Evolutionary conservation across 2,888 invertebrate genomes (phyloP).

Genomic region (Allygus modestus): DNA sequence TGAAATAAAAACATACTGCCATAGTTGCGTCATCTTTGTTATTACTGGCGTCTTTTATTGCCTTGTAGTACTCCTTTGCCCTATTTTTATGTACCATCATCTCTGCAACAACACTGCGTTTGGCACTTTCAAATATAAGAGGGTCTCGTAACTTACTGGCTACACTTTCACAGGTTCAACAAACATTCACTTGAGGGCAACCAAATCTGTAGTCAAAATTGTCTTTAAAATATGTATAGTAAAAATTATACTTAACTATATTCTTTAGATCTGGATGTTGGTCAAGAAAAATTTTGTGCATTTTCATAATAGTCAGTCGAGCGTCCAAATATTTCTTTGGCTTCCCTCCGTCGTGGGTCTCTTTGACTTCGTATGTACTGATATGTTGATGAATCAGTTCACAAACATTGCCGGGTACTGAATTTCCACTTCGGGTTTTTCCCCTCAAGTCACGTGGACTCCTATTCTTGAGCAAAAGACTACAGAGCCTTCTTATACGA

Average conservation of each 20-base stretch:
- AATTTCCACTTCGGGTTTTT: slow-evolving; percentile 58
- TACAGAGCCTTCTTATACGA: slow-evolving; percentile 39
- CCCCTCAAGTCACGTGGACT: slow-evolving; percentile 56
- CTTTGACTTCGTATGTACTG: slow-evolving; percentile 54
- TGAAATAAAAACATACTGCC: slow-evolving; percentile 65
- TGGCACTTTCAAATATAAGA: slow-evolving; percentile 65
- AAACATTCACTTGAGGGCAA: slow-evolving; percentile 69
- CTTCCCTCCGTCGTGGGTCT: slow-evolving; percentile 66
- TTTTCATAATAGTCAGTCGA: too few relatives aligned
- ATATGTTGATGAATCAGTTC: slow-evolving; percentile 52
- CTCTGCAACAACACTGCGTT: slow-evolving; percentile 15
- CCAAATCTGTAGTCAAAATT: slow-evolving; percentile 69
- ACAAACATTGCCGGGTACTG: slow-evolving; percentile 47
- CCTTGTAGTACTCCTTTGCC: too few relatives aligned
- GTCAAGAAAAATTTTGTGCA: too few relatives aligned
- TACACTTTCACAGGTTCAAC: slow-evolving; percentile 66
- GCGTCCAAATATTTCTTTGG: slow-evolving; percentile 68
- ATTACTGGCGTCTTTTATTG: slow-evolving; percentile 61
- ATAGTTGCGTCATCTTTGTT: slow-evolving; percentile 65
- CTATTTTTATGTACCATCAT: slow-evolving; percentile 32
- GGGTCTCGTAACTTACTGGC: slow-evolving; percentile 50
- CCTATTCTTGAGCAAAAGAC: slow-evolving; percentile 48
- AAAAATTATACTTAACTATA: too few relatives aligned
- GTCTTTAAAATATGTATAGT: slow-evolving; percentile 68
- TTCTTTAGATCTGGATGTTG: too few relatives aligned